Percentiles rank a stretch among this genome's conserved stretches.
Conservation (phyloP, 2,888 invertebrate genomes). For the Entomobrya multifasciata region DNA sequence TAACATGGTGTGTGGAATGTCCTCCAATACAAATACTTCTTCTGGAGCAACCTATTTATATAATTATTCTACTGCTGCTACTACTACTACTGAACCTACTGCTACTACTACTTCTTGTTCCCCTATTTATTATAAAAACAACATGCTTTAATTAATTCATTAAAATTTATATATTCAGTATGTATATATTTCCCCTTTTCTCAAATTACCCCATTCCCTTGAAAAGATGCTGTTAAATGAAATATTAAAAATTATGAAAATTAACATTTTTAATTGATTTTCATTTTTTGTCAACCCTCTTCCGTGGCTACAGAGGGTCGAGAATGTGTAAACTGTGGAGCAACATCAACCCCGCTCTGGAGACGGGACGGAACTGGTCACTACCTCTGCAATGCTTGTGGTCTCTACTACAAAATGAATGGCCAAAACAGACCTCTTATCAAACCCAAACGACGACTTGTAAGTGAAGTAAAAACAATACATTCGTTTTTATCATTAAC, state of each 20-base stretch:
- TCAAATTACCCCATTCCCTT: not conserved
- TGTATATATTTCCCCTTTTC: not conserved
- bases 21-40: slow-evolving; percentile 36
- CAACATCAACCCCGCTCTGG: slow-evolving; percentile 99
- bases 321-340: slow-evolving; percentile 99
- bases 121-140: not conserved
- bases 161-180: no score
- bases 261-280: not conserved
- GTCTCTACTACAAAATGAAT: slow-evolving; percentile 99
- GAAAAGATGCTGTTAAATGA: not conserved
- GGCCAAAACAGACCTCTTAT: slow-evolving; percentile 99
- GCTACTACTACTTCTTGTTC: slow-evolving; percentile 35
- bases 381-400: slow-evolving; percentile 98
- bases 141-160: no score
- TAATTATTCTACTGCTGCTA: not conserved
- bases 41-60: slow-evolving; percentile 21
- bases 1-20: slow-evolving; percentile 52
- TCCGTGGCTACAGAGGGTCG: slow-evolving; percentile 93
- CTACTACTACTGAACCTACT: not conserved
- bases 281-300: not conserved
- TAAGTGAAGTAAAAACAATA: slow-evolving; percentile 85
- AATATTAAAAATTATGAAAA: not conserved
- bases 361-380: slow-evolving; percentile 94
- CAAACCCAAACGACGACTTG: slow-evolving; percentile 99
- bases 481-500: no score